These are phyloP conservation scores for Hippocampus barbouri DNA, from an alignment of 2,113 vertebrate species.

Conservation along the genomic window DNA sequence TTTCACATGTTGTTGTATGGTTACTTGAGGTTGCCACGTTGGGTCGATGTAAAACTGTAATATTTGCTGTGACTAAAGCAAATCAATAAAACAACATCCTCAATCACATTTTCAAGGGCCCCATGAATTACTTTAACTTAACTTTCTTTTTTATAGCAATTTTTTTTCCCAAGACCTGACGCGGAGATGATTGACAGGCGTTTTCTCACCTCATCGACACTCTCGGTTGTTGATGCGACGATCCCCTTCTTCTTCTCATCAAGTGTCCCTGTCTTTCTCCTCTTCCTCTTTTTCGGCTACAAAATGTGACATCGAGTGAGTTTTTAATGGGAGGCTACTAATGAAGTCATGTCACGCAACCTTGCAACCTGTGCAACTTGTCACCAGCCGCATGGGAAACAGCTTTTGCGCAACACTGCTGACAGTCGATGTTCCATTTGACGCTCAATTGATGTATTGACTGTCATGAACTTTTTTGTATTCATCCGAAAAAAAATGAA, in stretches of 20 bases:
- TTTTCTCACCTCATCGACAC: constrained; percentile 61
- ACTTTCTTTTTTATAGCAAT: constrained; percentile 4
- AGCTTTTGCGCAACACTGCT: too few species aligned
- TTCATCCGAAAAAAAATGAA: too few species aligned
- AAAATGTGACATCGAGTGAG: not conserved
- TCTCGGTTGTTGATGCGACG: constrained; percentile 35
- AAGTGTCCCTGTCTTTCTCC: constrained; percentile 23
- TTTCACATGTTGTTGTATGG: too few species aligned
- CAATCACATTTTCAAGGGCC: too few species aligned
- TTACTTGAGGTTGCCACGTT: too few species aligned
- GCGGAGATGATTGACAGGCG: constrained; percentile 40
- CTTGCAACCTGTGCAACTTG: not conserved
- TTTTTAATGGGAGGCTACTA: not conserved
- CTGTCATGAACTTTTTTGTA: too few species aligned
- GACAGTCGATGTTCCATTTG: too few species aligned
- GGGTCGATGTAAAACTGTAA: too few species aligned
- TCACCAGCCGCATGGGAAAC: not conserved
- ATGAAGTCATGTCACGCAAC: not conserved
- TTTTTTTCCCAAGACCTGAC: constrained; percentile 7
- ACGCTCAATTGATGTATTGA: too few species aligned
- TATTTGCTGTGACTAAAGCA: too few species aligned
- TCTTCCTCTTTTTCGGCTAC: not conserved
- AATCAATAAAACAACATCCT: too few species aligned
- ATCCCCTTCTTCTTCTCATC: constrained; percentile 25
- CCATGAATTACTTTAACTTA: not conserved